These are phyloP conservation scores for Mycteria americana DNA, from an alignment of 2,797 vertebrate genomes.

Conservation along the genomic window DNA sequence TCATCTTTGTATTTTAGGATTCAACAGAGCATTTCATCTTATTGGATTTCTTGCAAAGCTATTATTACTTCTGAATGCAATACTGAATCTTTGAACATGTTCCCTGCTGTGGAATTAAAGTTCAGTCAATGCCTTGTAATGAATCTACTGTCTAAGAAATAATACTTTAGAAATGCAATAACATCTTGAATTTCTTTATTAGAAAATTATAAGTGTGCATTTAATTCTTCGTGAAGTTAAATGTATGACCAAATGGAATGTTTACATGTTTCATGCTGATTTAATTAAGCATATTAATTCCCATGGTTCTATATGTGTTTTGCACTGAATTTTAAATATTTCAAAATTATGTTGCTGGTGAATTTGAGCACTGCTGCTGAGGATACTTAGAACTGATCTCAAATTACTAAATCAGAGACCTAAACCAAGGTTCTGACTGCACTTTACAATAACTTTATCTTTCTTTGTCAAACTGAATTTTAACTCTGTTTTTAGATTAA, in stretches of 20 bases:
- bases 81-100: conserved; percentile 29
- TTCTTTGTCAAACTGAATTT: conserved; percentile 43
- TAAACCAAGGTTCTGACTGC: background rate
- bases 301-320: conserved; percentile 55
- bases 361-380: conserved; percentile 18
- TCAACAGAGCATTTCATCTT: background rate
- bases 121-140: conserved; percentile 55
- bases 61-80: conserved; percentile 46
- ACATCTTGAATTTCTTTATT: conserved; percentile 61
- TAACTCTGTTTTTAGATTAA: conserved; percentile 1
- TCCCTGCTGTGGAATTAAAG: conserved; percentile 65
- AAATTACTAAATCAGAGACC: background rate
- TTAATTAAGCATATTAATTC: conserved; percentile 63
- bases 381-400: conserved; percentile 12
- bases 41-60: conserved; percentile 43
- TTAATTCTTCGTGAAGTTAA: conserved; percentile 61
- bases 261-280: conserved; percentile 54
- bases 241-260: conserved; percentile 34
- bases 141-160: conserved; percentile 57
- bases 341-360: background rate
- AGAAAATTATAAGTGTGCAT: conserved; percentile 58
- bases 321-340: conserved; percentile 53
- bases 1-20: conserved; percentile 34
- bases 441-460: background rate
- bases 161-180: conserved; percentile 60